Evolutionary conservation across 1,140 invertebrate species (phyloP).

Genomic region (Drosophila kohkoa): DNA sequence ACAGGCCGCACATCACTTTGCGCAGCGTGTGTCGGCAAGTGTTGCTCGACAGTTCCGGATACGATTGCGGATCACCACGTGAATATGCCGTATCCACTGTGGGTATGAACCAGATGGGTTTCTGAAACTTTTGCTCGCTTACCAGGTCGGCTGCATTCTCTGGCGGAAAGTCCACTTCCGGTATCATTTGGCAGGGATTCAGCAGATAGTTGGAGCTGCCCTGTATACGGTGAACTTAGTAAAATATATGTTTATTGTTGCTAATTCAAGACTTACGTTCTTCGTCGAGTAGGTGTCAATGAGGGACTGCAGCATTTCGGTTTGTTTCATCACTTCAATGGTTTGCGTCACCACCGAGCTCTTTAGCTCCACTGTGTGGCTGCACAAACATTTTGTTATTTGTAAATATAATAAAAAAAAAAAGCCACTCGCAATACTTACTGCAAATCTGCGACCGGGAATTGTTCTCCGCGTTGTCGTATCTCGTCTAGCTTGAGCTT

Average conservation of each 20-base stretch:
- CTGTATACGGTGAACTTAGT: conserved; percentile 31
- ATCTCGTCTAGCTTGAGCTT: conserved; percentile 63
- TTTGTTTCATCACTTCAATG: conserved; percentile 84
- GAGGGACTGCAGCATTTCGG: conserved; percentile 79
- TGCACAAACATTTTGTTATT: conserved; percentile 2
- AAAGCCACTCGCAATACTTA: conserved; percentile 11
- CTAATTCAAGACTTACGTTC: conserved; percentile 56
- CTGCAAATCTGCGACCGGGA: conserved; percentile 44
- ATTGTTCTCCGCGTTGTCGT: conserved; percentile 35
- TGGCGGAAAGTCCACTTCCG: conserved; percentile 80
- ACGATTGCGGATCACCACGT: conserved; percentile 64
- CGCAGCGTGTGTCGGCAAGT: conserved; percentile 63
- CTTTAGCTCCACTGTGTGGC: conserved; percentile 62
- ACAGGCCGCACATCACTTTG: conserved; percentile 77
- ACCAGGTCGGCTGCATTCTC: conserved; percentile 80
- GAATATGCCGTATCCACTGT: conserved; percentile 69
- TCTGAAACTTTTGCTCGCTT: conserved; percentile 78
- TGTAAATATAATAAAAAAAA: too few species aligned
- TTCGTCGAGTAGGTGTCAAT: conserved; percentile 84
- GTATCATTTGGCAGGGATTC: conserved; percentile 84
- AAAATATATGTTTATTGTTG: not conserved
- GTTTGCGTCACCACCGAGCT: conserved; percentile 81
- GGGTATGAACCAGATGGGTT: conserved; percentile 83
- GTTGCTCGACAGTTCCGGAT: conserved; percentile 64
- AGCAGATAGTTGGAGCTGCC: conserved; percentile 77